These are phyloP conservation scores for Philhelius pedissequus DNA, from an alignment of 2,888 invertebrate genomes.

Conservation along the genomic window DNA sequence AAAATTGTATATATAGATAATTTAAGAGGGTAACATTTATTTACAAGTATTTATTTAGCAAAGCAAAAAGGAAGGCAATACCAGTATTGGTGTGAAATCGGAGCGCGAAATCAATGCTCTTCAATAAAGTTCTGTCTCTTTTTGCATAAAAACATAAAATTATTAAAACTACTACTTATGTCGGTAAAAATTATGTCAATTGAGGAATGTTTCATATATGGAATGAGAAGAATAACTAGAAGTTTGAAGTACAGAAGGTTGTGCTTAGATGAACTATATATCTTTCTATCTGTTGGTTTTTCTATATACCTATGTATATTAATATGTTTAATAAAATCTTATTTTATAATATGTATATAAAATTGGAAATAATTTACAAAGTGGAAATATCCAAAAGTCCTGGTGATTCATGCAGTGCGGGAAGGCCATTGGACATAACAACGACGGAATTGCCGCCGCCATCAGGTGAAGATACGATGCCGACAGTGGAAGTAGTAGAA, in stretches of 20 bases:
- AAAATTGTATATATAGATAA: constrained; percentile 33
- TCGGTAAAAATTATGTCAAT: constrained; percentile 13
- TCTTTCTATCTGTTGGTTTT: constrained; percentile 30
- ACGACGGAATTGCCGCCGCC: constrained; percentile 68
- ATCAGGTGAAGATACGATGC: constrained; percentile 64
- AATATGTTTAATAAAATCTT: constrained; percentile 50
- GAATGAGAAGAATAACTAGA: constrained; percentile 46
- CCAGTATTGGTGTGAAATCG: constrained; percentile 39
- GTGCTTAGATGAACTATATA: constrained; percentile 60
- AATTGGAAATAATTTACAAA: constrained; percentile 75
- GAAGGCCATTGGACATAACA: constrained; percentile 62
- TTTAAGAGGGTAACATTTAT: constrained; percentile 52
- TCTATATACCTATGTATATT: background rate
- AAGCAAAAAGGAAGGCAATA: constrained; percentile 53
- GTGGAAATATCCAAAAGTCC: constrained; percentile 79
- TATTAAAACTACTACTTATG: constrained; percentile 34
- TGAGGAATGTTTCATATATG: constrained; percentile 31
- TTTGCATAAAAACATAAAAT: constrained; percentile 19
- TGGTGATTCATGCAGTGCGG: constrained; percentile 73
- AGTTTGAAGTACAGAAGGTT: constrained; percentile 44
- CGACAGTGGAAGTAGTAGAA: constrained; percentile 58
- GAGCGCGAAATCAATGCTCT: constrained; percentile 40
- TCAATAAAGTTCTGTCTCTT: constrained; percentile 8
- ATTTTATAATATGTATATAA: constrained; percentile 55
- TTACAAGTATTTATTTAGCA: constrained; percentile 26